phyloP scores from a whole-genome alignment of 2,113 vertebrate species.

The Pelobates fuscus region DNA sequence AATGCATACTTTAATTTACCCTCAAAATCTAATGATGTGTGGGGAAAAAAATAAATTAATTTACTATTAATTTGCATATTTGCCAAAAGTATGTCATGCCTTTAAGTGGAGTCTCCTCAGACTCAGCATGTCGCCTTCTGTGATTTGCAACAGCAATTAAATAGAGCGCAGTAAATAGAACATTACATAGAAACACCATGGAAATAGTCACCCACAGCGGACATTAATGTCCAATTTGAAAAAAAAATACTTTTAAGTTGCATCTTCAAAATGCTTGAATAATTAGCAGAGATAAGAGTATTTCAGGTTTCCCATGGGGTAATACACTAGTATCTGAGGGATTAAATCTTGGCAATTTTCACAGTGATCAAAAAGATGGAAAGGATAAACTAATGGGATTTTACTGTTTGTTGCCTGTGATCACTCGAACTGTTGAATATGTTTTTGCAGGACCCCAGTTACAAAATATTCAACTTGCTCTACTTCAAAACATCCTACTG shows the following conservation, averaged over 20 bases:
- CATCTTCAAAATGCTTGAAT: constrained; percentile 23
- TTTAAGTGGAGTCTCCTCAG: constrained; percentile 2
- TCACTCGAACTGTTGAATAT: too few relatives aligned
- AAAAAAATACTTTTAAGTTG: neutral
- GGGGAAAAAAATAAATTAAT: neutral
- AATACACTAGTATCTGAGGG: constrained; percentile 12
- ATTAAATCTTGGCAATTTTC: constrained; percentile 14
- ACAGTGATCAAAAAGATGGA: constrained; percentile 21
- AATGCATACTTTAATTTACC: neutral
- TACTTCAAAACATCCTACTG: too few relatives aligned
- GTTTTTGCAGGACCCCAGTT: too few relatives aligned
- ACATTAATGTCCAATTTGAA: neutral
- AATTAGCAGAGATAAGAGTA: constrained; percentile 26
- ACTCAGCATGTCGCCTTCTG: neutral
- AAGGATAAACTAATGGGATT: neutral
- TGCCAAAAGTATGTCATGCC: neutral
- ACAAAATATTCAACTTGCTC: too few relatives aligned
- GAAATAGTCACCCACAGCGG: neutral
- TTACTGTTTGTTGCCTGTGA: too few relatives aligned
- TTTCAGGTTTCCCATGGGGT: neutral
- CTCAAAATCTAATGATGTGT: neutral
- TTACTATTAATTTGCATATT: constrained; percentile 2
- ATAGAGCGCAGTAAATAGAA: neutral
- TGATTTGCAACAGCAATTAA: constrained; percentile 8
- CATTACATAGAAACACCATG: neutral